These are phyloP conservation scores for Uropetala carovei DNA, from an alignment of 2,888 invertebrate species.

Conservation along the genomic window DNA sequence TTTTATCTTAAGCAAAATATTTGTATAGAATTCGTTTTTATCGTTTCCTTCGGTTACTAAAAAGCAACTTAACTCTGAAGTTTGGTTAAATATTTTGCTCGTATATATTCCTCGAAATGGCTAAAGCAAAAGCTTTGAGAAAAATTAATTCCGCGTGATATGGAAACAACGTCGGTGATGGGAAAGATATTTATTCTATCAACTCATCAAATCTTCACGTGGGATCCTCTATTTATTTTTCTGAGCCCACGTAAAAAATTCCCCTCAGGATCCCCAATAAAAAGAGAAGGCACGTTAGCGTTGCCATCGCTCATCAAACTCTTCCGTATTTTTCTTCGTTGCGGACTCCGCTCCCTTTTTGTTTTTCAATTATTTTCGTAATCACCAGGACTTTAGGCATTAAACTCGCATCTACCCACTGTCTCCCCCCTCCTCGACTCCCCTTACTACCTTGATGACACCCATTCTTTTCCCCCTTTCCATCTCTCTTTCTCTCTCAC, in stretches of 20 bases:
- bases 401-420: background rate
- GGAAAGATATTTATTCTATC: no score
- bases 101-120: no score
- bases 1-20: no score
- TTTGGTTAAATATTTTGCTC: no score
- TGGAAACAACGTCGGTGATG: no score
- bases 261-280: background rate
- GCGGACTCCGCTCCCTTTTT: background rate
- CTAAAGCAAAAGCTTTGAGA: no score
- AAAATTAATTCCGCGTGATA: no score
- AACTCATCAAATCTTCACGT: no score
- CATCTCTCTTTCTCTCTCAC: background rate
- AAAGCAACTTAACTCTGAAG: no score
- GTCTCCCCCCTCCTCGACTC: background rate
- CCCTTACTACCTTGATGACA: background rate
- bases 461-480: background rate
- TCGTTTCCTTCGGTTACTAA: no score
- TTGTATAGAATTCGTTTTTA: no score
- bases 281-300: background rate
- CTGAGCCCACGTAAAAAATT: background rate
- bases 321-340: background rate
- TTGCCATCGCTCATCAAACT: background rate
- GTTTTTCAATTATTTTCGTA: conserved; percentile 16
- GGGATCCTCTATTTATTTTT: background rate
- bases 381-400: background rate